Base-by-base conservation (phyloP, 2,113 vertebrate species). In the Pelecanoides urinatrix region DNA sequence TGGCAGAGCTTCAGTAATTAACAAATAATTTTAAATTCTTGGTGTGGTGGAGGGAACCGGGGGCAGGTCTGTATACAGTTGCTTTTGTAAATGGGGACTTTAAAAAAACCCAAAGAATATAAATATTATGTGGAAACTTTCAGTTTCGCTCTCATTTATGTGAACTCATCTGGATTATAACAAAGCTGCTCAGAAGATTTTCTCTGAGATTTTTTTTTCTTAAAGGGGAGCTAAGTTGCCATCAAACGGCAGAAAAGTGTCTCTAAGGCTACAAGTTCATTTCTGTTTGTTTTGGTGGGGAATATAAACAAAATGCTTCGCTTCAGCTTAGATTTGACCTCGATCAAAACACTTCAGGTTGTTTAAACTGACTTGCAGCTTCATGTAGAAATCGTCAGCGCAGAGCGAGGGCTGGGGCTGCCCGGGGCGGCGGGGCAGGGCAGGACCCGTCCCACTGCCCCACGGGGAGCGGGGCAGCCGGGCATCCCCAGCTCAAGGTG, bases 311-410 rank as follows among this genome's bases (percentile, higher is more conserved):
- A 72, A 72, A 17, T 36, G 2, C 50, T 81, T 52, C 16, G 2
- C 10, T 71, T 78, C 14, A 45, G 32, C 36, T 85, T 74, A 49
- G 68, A 26, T 16, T 29, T 63, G 26, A 68, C 17, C 45, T 68
- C 1, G 5, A 21, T 7, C 13, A 42, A 32, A 73, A 26, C 13
- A n/a, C 16, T 36, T 65, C 40, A 55, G 34, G 26, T 45, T 65
- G 18, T 65, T 86, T 16, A 38, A 81, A 49, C 6, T 36, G 53
- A 34, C 6, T 45, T n/a, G 15, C 25, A 32, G 42, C 6, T 61
- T 42, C 10, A 8, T 2, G 3, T 7, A 19, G 29, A 15, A 45
- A 9, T 4, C 0, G 0, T 42, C 3, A 26, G 53, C 10, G 19
- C 47, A n/a, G 22, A 19, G 23, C 1, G 2, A 32, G 25, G 38